Evolutionary conservation across 2,797 vertebrate genomes (phyloP), one percentile per base, ranked within the genome.

Genomic region (Pseudomugil tenellus): DNA sequence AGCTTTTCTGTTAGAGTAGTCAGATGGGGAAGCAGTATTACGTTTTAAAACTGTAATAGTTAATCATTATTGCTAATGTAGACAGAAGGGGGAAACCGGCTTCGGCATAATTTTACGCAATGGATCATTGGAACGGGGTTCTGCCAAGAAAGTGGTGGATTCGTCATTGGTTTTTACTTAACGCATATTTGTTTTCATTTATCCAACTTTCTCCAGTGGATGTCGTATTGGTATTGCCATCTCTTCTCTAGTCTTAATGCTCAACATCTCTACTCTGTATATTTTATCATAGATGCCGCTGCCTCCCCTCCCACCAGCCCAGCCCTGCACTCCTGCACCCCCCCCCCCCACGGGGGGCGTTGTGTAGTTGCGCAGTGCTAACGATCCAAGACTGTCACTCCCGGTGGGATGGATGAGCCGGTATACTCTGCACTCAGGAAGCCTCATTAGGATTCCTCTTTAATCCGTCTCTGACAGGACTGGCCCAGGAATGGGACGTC

Each of bases 391-490:
- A 94, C 93, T 95, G 94, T 95, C 93, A 93, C 82, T 89, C 89
- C 89, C 86, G 89, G 88, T 92, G 93, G 95, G 94, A 95, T 96
- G 96, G 96, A 97, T 97, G 95, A 90, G 88, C 76, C 74, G 35
- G 73, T 53, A 58, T 78, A 92, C 90, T 87, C 86, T 84, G 94
- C 93, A 92, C 93, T 94, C 94, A 94, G 66, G 73, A 84, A 90
- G 95, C 94, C 96, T 97, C 96, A 97, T 97, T 98, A 97, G 95
- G 95, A 97, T 98, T 97, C 95, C 84, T 93, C 85, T 94, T 95
- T 96, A 97, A 98, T 98, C 96, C 93, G 93, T 97, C 96, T 97
- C 91, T 95, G 97, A 96, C 96, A 96, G 91, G 93, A 90, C 86
- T 52, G 73, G 79, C 81, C 88, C 91, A 89, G 90, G 92, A 94